A percentile compares a stretch with the other conserved stretches of the same genome.
These are phyloP conservation scores for Drosophila suboccidentalis DNA, from an alignment of 2,888 invertebrate genomes.

Conservation along the genomic window DNA sequence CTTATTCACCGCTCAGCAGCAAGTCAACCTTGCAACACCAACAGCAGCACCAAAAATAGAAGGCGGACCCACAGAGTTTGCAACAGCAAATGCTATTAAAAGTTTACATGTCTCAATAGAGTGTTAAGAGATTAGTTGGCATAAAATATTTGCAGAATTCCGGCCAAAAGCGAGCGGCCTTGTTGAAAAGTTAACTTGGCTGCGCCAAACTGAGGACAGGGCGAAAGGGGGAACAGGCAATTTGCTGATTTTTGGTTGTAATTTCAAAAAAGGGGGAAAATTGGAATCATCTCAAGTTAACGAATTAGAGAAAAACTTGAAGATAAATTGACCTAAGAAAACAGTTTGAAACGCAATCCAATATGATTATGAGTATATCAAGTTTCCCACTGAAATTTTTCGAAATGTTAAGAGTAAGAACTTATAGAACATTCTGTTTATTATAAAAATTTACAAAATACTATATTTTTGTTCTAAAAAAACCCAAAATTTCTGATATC, in stretches of 20 bases:
- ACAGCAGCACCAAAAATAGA: conserved; percentile 5
- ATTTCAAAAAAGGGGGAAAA: conserved; percentile 12
- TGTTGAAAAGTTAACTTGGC: conserved; percentile 46
- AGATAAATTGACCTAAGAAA: conserved; percentile 11
- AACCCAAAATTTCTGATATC: too few relatives aligned
- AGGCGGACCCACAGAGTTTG: conserved; percentile 31
- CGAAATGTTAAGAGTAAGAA: neutral
- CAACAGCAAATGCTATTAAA: conserved; percentile 77
- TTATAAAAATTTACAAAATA: too few relatives aligned
- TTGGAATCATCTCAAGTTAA: conserved; percentile 2
- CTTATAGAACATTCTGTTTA: neutral
- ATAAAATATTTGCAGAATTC: conserved; percentile 70
- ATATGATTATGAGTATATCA: neutral
- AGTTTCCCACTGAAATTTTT: neutral
- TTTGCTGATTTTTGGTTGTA: conserved; percentile 22
- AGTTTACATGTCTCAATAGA: conserved; percentile 81
- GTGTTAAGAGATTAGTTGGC: conserved; percentile 80
- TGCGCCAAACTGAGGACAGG: neutral
- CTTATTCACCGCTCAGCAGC: neutral
- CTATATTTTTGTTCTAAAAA: too few relatives aligned
- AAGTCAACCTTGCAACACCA: conserved; percentile 1
- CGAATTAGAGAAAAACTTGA: conserved; percentile 14
- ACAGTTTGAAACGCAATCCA: conserved; percentile 14
- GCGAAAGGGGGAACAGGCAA: neutral
- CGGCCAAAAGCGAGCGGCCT: conserved; percentile 35